Evolutionary conservation across 1,140 invertebrate genomes (phyloP), one percentile per base, ranked within the genome.

Genomic region (Tyrophagus putrescentiae): DNA sequence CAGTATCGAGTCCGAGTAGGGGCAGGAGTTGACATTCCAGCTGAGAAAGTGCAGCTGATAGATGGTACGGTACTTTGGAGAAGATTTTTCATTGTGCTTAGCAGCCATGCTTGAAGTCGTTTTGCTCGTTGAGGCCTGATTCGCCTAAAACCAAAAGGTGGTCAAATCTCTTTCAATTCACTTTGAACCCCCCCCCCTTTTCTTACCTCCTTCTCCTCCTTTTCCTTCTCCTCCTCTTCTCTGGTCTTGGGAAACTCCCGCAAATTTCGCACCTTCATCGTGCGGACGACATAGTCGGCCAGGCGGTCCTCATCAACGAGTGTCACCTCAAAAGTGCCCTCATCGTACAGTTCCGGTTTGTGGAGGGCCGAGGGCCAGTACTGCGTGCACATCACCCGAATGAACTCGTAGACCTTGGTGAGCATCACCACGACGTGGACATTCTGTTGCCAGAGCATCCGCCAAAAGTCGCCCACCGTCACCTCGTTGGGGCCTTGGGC

Each of bases 371-470:
- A 82, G 0, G 88, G 88, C 89, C 88, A 94, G 71, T 94, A 94
- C 68, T 92, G 87, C 29, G 88, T 84, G 70, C 88, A 92, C 88
- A 92, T 91, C 33, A 91, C 84, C 77, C 84, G 87, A 65, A 92
- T 91, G 64, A 93, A 92, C 71, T 93, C 89, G 68, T 92, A 92
- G 5, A 88, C 92, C 76, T 90, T 85, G 0, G 88, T 94, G 18
- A 94, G 73, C 85, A 93, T 93, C 33, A 95, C 79, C 60, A 96
- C 82, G 25, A 92, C 81, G 63, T 85, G 79, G 3, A 79, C 80
- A 69, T 94, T 87, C 70, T 94, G 87, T 69, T 95, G 88, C 91
- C 91, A 96, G 27, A 95, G 82, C 91, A 97, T 95, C 39, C 84
- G 77, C 92, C 92, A 97, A 70, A 95, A 94, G 73, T 95, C 90